Conservation (phyloP, 2,888 invertebrate species). For the Didymodactylos carnosus region DNA sequence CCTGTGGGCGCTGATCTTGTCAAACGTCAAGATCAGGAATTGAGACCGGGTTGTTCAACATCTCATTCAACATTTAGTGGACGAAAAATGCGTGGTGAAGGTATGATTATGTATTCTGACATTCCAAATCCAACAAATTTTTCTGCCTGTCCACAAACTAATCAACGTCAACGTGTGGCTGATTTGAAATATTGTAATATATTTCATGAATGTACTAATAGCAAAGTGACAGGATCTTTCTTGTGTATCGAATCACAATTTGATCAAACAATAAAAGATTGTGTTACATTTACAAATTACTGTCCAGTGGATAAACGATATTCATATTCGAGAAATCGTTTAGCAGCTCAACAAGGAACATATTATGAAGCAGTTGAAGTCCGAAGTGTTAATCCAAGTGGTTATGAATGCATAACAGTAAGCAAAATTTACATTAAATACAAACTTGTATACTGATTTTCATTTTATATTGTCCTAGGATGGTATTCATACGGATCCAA, state of each 20-base stretch:
- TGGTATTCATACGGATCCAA: slow-evolving; percentile 6
- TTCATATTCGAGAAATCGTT: neutral
- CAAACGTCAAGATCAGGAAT: neutral
- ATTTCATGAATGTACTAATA: neutral
- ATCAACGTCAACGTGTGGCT: neutral
- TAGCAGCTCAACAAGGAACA: neutral
- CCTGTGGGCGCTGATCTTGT: neutral
- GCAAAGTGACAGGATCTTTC: neutral
- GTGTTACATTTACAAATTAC: neutral
- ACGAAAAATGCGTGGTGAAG: neutral
- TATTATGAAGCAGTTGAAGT: slow-evolving; percentile 4
- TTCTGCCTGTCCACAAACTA: neutral
- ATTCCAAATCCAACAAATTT: neutral
- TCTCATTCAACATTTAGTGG: neutral
- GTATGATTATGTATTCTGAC: neutral
- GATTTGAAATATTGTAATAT: neutral
- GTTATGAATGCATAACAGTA: slow-evolving; percentile 7
- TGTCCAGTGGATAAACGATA: neutral
- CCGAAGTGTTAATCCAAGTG: slow-evolving; percentile 13
- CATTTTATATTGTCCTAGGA: no score
- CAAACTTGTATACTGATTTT: no score
- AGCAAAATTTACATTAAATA: no score
- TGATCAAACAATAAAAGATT: neutral
- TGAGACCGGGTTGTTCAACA: neutral
- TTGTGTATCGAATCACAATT: neutral